phyloP scores from a whole-genome alignment of 2,113 vertebrate genomes.

The Epinephelus moara region DNA sequence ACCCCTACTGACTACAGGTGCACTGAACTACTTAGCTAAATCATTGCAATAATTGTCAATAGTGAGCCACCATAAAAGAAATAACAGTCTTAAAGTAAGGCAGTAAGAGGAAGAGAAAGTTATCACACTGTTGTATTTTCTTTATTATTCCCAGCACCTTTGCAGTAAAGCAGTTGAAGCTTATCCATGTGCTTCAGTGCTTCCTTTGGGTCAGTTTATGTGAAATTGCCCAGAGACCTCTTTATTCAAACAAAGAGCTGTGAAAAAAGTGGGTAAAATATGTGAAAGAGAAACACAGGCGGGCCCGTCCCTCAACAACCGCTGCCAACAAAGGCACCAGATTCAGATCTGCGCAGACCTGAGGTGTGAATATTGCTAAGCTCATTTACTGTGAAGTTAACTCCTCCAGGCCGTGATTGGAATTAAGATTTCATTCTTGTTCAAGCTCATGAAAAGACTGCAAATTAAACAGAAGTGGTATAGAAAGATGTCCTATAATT shows the following conservation, averaged over 20 bases:
- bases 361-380: background rate
- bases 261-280: conserved; percentile 16
- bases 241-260: conserved; percentile 12
- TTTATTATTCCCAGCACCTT: background rate
- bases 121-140: background rate
- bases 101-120: background rate
- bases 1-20: background rate
- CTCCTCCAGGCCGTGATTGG: conserved; percentile 2
- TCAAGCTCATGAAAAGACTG: background rate
- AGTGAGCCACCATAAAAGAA: background rate
- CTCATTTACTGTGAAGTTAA: conserved; percentile 13
- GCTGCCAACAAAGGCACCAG: conserved; percentile 27
- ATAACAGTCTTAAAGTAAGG: background rate
- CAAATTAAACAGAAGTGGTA: conserved; percentile 29
- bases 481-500: conserved; percentile 33
- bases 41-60: background rate
- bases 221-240: conserved; percentile 23
- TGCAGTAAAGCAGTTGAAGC: conserved; percentile 19
- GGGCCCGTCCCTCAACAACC: conserved; percentile 6
- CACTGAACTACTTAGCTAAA: background rate
- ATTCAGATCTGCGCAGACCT: conserved; percentile 18
- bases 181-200: background rate
- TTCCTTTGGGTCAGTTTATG: conserved; percentile 32
- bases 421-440: conserved; percentile 32
- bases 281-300: conserved; percentile 22